Conservation (phyloP, 2,113 vertebrate species). For the Axis porcinus region DNA sequence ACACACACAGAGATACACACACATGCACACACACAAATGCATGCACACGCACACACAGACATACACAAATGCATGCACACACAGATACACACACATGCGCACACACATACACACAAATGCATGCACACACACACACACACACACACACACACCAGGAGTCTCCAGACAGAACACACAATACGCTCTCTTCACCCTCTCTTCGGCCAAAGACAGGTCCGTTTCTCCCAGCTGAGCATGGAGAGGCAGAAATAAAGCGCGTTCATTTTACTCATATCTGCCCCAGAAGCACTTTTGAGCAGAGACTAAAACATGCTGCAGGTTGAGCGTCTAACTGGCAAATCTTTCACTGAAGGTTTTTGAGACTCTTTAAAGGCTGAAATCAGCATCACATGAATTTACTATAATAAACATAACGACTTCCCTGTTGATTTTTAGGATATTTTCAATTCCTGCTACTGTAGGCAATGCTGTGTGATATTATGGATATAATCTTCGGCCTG, state of each 20-base stretch:
- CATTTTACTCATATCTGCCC: conserved; percentile 7
- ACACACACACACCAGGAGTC: neutral
- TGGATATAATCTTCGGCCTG: neutral
- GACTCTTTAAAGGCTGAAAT: neutral
- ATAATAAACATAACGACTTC: neutral
- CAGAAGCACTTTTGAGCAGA: neutral
- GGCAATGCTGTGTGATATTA: neutral
- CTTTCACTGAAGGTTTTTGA: neutral
- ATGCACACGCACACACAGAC: no score
- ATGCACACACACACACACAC: accelerated
- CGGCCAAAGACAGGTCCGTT: neutral
- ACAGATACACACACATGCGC: neutral
- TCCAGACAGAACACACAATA: neutral
- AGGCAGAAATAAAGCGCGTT: neutral
- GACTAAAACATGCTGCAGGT: neutral
- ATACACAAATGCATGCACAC: accelerated
- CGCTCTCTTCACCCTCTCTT: neutral
- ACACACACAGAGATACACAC: neutral
- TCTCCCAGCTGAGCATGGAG: neutral
- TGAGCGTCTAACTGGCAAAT: neutral
- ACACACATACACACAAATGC: accelerated
- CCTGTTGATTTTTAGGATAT: neutral
- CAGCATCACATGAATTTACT: neutral
- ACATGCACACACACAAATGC: accelerated
- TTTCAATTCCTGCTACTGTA: neutral